Conservation (phyloP, 1,140 invertebrate genomes). For the Spodoptera litura region DNA sequence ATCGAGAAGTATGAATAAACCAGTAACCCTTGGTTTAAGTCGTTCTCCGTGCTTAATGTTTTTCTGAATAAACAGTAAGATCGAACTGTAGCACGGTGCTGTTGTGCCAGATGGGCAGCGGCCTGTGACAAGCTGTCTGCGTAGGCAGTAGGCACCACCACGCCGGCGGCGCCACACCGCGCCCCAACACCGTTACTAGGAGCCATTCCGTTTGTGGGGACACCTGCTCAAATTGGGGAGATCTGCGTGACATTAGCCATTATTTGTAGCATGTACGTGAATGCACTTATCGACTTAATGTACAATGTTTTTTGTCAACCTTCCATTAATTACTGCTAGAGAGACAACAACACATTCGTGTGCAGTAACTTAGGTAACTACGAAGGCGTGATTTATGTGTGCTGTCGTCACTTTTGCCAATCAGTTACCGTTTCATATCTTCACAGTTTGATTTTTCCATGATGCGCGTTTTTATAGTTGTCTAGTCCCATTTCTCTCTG, state of each 20-base stretch:
- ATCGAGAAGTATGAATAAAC: no score
- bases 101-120: constrained; percentile 1
- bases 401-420: constrained; percentile 1
- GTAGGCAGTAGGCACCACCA: constrained; percentile 4
- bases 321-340: no score
- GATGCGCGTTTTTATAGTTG: constrained; percentile 28
- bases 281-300: no score
- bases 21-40: no score
- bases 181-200: constrained; percentile 3
- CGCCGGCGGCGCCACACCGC: background rate
- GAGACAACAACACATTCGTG: no score
- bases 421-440: background rate
- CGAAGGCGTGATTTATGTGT: background rate
- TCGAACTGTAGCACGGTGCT: background rate
- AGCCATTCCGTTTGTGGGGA: background rate
- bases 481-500: constrained; percentile 11
- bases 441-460: constrained; percentile 21
- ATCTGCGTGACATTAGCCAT: background rate
- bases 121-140: constrained; percentile 9
- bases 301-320: no score
- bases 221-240: background rate
- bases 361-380: no score
- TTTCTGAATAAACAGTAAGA: background rate
- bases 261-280: no score
- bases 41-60: no score